Base-by-base conservation (phyloP, 2,888 invertebrate species). In the Tupiocoris notatus region DNA sequence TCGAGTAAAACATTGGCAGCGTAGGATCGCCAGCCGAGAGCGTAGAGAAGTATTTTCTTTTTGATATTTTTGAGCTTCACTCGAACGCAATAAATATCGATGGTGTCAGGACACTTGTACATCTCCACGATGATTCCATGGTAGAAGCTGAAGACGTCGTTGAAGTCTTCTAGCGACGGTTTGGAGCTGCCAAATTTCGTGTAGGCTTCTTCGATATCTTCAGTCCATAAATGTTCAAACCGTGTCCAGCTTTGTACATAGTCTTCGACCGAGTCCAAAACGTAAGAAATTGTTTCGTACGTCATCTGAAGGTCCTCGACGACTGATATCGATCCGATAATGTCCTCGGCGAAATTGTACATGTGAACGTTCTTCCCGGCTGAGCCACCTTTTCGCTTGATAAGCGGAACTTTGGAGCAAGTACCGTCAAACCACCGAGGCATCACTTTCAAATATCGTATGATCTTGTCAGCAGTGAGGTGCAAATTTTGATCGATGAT, bases 351-450 rank as follows among this genome's bases (percentile, higher is more conserved):
- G 24, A 70, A 59, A 18, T 59, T 59, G 25, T 70, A 70, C 12
- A 23, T 58, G 39, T 70, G 70, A 16, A 23, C 58, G 23, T 61
- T 58, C 56, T 67, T 67, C 39, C 39, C 39, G 59, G 6, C 59
- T 1, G 21, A 23, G 22, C 20, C 23, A 0, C 70, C 61, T 18
- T 70, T 70, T 54, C 24, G 58, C 17, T 70, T 70, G n/a, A 70
- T 20, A 2, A 24, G 6, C 16, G 70, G 70, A 18, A 70, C 70
- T 24, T 70, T 70, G 61, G 70, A 23, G 25, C 70, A 70, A 23
- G 70, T 70, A 12, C 70, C 70, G 25, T 70, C 70, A 12, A 70
- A 70, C 70, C 70, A 70, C 9, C 70, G 12, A 1, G 70, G 70
- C 23, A 70, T 16, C 21, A 24, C 20, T n/a, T 70, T 9, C 16